Evolutionary conservation across 2,113 vertebrate genomes (phyloP).

Genomic region (Lates calcarifer): DNA sequence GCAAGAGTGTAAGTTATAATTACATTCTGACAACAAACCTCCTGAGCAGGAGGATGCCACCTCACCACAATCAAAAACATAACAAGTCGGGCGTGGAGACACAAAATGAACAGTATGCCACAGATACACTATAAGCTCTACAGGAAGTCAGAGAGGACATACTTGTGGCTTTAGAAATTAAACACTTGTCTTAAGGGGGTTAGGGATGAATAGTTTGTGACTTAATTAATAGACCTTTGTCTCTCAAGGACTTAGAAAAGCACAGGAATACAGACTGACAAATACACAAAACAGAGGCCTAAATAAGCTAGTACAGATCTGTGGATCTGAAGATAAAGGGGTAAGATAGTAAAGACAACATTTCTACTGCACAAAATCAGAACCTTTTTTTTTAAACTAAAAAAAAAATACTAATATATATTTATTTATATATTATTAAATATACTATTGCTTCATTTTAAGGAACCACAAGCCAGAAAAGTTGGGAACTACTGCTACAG

Average conservation of each 20-base stretch:
- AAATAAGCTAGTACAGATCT: too few relatives aligned
- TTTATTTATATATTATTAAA: too few relatives aligned
- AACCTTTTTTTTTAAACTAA: too few relatives aligned
- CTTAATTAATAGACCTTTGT: constrained; percentile 1
- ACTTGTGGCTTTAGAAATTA: constrained; percentile 26
- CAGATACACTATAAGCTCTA: not conserved
- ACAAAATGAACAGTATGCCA: not conserved
- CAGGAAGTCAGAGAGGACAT: constrained; percentile 4
- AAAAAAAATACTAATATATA: too few relatives aligned
- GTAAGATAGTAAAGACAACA: too few relatives aligned
- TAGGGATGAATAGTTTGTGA: not conserved
- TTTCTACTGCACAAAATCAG: too few relatives aligned
- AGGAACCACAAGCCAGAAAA: too few relatives aligned
- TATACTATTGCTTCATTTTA: too few relatives aligned
- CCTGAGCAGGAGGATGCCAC: constrained; percentile 18
- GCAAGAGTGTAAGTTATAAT: constrained; percentile 39
- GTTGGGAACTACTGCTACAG: too few relatives aligned
- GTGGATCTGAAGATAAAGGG: too few relatives aligned
- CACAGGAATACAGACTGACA: not conserved
- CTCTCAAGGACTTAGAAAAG: constrained; percentile 5
- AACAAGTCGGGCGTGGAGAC: constrained; percentile 28
- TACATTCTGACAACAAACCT: constrained; percentile 27
- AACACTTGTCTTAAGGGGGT: not conserved
- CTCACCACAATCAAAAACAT: constrained; percentile 15
- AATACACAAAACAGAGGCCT: not conserved